Evolutionary conservation across 2,888 invertebrate genomes (phyloP).

Genomic region (Caenorhabditis zanzibari): DNA sequence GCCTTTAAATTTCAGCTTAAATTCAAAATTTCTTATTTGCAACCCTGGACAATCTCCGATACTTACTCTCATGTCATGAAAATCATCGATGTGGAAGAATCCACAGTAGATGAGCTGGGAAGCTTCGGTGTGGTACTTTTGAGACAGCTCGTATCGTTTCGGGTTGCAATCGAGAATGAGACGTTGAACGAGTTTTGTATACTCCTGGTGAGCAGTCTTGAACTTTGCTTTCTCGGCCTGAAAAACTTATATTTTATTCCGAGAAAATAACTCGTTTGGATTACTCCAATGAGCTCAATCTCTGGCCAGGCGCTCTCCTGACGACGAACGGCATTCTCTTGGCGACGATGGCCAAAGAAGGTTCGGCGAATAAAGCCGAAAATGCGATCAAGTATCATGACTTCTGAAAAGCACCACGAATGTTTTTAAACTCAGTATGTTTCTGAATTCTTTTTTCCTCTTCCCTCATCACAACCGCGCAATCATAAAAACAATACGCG

Average conservation of each 20-base stretch:
- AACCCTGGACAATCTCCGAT: too few species aligned
- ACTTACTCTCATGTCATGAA: neutral
- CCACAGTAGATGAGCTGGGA: slow-evolving; percentile 8
- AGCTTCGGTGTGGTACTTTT: slow-evolving; percentile 11
- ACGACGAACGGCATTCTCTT: too few species aligned
- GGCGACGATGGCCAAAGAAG: too few species aligned
- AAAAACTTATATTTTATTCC: neutral
- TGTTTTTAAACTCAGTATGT: neutral
- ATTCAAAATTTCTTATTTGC: too few species aligned
- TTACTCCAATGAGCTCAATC: neutral
- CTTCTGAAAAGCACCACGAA: neutral
- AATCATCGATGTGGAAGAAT: neutral
- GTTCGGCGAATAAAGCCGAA: neutral
- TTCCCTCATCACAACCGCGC: too few species aligned
- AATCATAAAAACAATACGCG: too few species aligned
- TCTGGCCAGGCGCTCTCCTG: slow-evolving; percentile 9
- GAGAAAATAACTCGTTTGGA: neutral
- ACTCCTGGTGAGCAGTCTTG: neutral
- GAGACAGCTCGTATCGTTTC: neutral
- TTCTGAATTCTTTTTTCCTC: neutral
- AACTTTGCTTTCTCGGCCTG: slow-evolving; percentile 20
- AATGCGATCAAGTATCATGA: neutral
- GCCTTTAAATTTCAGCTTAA: too few species aligned
- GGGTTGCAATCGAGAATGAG: neutral
- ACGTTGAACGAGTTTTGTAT: neutral